Evolutionary conservation across 2,888 invertebrate species (phyloP), one percentile per base, ranked within the genome.

Genomic region (Antheraea assamensis): DNA sequence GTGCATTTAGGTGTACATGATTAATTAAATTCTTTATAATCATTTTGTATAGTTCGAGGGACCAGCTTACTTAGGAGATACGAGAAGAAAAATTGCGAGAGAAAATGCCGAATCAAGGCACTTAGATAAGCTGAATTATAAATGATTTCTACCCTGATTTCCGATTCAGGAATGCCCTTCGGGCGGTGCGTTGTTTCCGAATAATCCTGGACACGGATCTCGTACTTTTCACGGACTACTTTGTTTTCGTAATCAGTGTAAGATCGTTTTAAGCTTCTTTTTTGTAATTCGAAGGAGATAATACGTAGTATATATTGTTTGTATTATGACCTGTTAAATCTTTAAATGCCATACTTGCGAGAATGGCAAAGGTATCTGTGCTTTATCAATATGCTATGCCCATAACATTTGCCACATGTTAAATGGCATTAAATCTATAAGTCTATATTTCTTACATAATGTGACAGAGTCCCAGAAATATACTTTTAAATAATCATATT

Each of bases 81-180:
- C 52, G 42, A 35, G 35, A 55, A 64, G 73, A 73, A 71, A 74
- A 72, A 75, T 73, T 71, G 68, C 70, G 71, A 66, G 74, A 70
- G 55, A 75, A 76, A 74, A 77, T 72, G 76, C 74, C 73, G 75
- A 78, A 75, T 74, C 73, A 75, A 75, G 30, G 73, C 81, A 80
- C 80, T 82, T 82, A 82, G 78, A 79, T 76, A 76, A 71, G 72
- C 77, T 86, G 86, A 86, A 85, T 85, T 81, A 85, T 86, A 80
- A 81, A 85, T 84, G 81, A 76, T 75, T 66, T 78, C 78, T 77
- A 76, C 80, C 83, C 81, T 79, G 79, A 81, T 82, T 79, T 76
- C 58, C 74, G 77, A 79, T 80, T 81, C 84, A 70, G 77, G 71
- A 49, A 61, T 68, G 68, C 35, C 68, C 68, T 35, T 68, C 68